Evolutionary conservation across 2,797 vertebrate species (phyloP).

Genomic region (Acrocephalus scirpaceus): DNA sequence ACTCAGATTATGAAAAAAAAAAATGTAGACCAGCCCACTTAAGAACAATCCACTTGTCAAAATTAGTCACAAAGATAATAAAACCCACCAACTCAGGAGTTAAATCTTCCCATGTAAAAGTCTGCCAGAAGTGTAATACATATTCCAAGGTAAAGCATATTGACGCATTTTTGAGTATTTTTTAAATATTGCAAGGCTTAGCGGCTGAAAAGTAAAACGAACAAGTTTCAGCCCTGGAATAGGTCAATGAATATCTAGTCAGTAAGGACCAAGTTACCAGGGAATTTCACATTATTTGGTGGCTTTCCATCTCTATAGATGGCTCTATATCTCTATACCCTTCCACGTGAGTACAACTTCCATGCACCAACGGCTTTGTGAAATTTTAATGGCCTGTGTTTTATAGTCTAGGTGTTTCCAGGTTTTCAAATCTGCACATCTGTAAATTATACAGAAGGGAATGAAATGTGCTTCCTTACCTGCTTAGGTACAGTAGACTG

Average conservation of each 20-base stretch:
- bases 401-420: constrained; percentile 1
- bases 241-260: neutral
- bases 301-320: neutral
- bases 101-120: neutral
- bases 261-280: neutral
- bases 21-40: neutral
- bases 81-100: neutral
- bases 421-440: constrained; percentile 26
- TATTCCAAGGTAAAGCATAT: neutral
- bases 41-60: neutral
- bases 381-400: neutral
- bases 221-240: constrained; percentile 5
- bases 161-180: neutral
- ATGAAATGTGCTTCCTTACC: constrained; percentile 7
- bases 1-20: neutral
- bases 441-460: constrained; percentile 37
- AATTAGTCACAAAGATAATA: neutral
- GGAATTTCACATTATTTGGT: constrained; percentile 19
- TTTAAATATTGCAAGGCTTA: neutral
- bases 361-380: neutral
- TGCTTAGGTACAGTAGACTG: neutral
- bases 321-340: neutral
- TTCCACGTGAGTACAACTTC: neutral
- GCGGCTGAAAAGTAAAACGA: neutral
- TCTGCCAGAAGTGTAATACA: neutral